phyloP scores from a whole-genome alignment of 2,888 invertebrate genomes.

The Platycnemis pennipes region DNA sequence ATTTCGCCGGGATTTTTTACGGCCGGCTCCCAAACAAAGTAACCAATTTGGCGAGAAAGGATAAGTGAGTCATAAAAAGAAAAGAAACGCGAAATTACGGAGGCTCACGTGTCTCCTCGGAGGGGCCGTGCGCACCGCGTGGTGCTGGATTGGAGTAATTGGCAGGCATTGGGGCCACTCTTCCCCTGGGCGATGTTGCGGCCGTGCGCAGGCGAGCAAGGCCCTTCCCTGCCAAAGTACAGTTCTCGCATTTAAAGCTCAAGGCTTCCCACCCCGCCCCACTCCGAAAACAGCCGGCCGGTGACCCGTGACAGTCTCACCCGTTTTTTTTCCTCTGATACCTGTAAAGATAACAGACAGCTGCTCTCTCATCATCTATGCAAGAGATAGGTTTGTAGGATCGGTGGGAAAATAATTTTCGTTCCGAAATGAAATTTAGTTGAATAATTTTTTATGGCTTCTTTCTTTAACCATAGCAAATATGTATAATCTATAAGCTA shows the following conservation, averaged over 20 bases:
- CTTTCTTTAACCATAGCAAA: too few relatives aligned
- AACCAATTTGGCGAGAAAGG: conserved; percentile 1
- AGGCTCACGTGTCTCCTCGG: background rate
- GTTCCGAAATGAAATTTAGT: background rate
- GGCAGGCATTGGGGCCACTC: conserved; percentile 7
- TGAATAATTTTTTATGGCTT: background rate
- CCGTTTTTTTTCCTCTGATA: background rate
- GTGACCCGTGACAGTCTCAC: background rate
- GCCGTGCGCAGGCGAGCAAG: too few relatives aligned
- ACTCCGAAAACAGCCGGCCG: background rate
- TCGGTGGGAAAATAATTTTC: background rate
- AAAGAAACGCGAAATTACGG: background rate
- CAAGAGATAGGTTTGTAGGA: background rate
- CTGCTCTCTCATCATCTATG: background rate
- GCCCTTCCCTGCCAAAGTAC: background rate
- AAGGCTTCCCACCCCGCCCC: background rate
- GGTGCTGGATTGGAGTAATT: background rate
- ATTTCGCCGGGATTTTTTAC: background rate
- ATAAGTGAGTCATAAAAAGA: conserved; percentile 29
- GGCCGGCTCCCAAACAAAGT: background rate
- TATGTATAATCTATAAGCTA: too few relatives aligned
- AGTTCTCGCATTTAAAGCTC: background rate
- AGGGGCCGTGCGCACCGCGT: background rate
- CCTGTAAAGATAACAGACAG: background rate
- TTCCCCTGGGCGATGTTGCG: background rate